Percentiles rank a stretch among this genome's conserved stretches.
phyloP scores from a whole-genome alignment of 2,888 invertebrate species.

The Nycteola revayana region DNA sequence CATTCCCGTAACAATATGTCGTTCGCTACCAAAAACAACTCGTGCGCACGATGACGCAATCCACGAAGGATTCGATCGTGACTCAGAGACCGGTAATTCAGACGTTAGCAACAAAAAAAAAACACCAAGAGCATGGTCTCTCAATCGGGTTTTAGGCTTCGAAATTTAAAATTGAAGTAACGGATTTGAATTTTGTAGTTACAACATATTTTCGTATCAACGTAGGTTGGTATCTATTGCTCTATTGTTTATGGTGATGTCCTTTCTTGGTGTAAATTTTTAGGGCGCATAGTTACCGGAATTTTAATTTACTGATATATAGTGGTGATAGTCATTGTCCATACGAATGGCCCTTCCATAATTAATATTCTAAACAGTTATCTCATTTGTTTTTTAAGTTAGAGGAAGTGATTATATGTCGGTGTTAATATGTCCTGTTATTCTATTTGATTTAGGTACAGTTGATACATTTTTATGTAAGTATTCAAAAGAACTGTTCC shows the following conservation, averaged over 20 bases:
- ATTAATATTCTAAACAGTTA: constrained; percentile 66
- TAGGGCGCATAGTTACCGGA: constrained; percentile 8
- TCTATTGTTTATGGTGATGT: too few species aligned
- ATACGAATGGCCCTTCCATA: constrained; percentile 18
- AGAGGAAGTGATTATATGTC: constrained; percentile 65
- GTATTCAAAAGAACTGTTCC: too few species aligned
- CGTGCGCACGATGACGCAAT: constrained; percentile 60
- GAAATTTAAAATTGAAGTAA: too few species aligned
- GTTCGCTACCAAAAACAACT: constrained; percentile 35
- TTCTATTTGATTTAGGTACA: too few species aligned
- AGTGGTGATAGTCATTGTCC: constrained; percentile 4
- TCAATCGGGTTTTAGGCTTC: too few species aligned
- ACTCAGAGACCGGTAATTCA: constrained; percentile 50
- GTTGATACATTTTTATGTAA: too few species aligned
- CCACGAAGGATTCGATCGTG: constrained; percentile 60
- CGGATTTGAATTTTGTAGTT: not conserved
- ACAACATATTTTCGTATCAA: too few species aligned
- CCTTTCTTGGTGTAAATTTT: too few species aligned
- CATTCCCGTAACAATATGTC: constrained; percentile 26
- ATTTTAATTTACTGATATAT: constrained; percentile 21
- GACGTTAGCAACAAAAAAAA: constrained; percentile 36
- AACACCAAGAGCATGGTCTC: too few species aligned
- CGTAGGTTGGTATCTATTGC: too few species aligned
- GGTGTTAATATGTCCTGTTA: constrained; percentile 49
- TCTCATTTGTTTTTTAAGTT: constrained; percentile 68